Percentiles rank a stretch among this genome's conserved stretches.
Conservation (phyloP, 2,888 invertebrate genomes). For the Lapara coniferarum region DNA sequence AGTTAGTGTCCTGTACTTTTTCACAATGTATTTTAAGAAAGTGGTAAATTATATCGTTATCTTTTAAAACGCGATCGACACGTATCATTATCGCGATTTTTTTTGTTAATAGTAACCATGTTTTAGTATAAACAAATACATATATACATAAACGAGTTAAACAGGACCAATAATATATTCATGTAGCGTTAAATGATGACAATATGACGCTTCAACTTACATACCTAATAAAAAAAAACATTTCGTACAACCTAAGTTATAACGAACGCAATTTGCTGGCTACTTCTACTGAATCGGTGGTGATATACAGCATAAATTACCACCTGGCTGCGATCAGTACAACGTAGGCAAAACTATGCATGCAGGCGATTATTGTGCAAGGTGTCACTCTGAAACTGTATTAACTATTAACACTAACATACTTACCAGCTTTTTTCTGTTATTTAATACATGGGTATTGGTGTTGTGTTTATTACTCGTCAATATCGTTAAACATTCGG, state of each 20-base stretch:
- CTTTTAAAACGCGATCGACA: neutral
- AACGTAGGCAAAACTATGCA: neutral
- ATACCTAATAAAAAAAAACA: neutral
- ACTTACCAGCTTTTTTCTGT: slow-evolving; percentile 2
- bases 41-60: slow-evolving; percentile 19
- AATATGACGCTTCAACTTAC: neutral
- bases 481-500: neutral
- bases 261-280: neutral
- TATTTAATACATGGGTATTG: neutral
- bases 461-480: neutral
- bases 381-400: neutral
- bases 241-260: slow-evolving; percentile 8
- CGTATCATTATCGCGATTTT: neutral
- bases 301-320: neutral
- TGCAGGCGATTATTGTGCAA: slow-evolving; percentile 8
- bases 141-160: neutral
- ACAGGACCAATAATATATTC: neutral
- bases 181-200: neutral
- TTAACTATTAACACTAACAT: slow-evolving; percentile 4
- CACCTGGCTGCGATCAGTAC: too few species aligned
- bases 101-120: neutral
- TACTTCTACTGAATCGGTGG: neutral
- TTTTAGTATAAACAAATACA: slow-evolving; percentile 4
- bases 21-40: slow-evolving; percentile 5
- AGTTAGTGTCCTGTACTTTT: slow-evolving; percentile 8